phyloP scores from a whole-genome alignment of 2,113 vertebrate genomes.

The Pseudorhombus dupliciocellatus region DNA sequence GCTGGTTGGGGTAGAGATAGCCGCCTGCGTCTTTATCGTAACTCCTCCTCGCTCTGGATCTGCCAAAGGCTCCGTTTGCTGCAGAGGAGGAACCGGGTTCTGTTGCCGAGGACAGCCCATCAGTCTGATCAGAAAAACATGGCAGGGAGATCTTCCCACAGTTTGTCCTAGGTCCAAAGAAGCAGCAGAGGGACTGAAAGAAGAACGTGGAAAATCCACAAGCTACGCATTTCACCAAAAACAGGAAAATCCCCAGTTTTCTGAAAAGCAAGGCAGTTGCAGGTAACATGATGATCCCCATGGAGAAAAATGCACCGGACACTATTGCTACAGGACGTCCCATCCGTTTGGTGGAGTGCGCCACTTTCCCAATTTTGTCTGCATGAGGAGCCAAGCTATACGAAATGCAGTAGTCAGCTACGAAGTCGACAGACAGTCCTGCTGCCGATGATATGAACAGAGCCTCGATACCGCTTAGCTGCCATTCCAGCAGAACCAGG shows the following conservation, averaged over 20 bases:
- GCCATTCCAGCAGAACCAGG: constrained; percentile 95
- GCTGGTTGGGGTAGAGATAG: constrained; percentile 78
- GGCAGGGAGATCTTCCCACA: constrained; percentile 90
- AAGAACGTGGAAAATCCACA: constrained; percentile 98
- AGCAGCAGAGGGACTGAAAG: constrained; percentile 96
- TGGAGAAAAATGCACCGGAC: constrained; percentile 89
- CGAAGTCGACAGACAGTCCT: constrained; percentile 93
- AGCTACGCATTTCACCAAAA: constrained; percentile 96
- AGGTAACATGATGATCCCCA: constrained; percentile 93
- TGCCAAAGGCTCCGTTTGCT: constrained; percentile 84
- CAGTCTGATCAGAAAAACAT: constrained; percentile 81
- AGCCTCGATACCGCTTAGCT: constrained; percentile 91
- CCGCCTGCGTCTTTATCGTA: constrained; percentile 80
- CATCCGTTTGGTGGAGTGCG: constrained; percentile 93
- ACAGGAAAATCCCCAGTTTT: constrained; percentile 93
- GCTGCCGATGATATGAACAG: constrained; percentile 93
- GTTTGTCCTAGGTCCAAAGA: constrained; percentile 93
- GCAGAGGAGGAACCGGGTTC: constrained; percentile 62
- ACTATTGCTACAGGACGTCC: constrained; percentile 93
- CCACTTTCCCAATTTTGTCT: constrained; percentile 92
- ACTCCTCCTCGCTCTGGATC: constrained; percentile 78
- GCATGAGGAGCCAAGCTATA: constrained; percentile 93
- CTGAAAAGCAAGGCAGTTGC: constrained; percentile 89
- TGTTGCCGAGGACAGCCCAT: constrained; percentile 62
- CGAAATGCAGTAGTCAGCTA: constrained; percentile 93